Conservation (phyloP, 2,797 vertebrate species). For the Pteronotus mesoamericanus region DNA sequence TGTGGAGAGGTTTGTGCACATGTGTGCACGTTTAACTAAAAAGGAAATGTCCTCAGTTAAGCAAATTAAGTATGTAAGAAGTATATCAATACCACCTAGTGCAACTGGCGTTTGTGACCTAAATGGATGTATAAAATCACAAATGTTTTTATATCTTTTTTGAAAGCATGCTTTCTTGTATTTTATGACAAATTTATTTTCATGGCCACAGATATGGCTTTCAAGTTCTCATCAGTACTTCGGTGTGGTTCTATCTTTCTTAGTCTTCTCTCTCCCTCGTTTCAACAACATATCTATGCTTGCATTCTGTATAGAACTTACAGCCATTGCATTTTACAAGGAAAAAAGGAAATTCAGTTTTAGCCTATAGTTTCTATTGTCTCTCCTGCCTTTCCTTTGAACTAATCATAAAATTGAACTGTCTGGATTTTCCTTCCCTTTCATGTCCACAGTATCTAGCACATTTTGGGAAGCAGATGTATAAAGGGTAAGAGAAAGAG, state of each 20-base stretch:
- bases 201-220: background rate
- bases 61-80: conserved; percentile 16
- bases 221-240: background rate
- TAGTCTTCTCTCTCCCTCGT: background rate
- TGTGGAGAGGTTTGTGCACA: fast-evolving
- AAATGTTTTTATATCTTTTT: background rate
- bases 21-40: background rate
- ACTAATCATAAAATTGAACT: background rate
- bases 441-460: background rate
- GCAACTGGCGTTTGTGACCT: background rate
- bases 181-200: conserved; percentile 36
- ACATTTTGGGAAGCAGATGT: background rate
- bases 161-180: conserved; percentile 14
- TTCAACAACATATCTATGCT: conserved; percentile 6
- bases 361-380: background rate
- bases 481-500: background rate
- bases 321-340: background rate
- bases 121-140: background rate
- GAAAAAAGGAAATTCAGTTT: background rate
- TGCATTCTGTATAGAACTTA: background rate
- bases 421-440: background rate
- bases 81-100: background rate
- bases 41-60: background rate
- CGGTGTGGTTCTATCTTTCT: background rate
- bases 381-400: background rate